Conservation (phyloP, 2,113 vertebrate genomes). For the Heterotilapia buettikoferi region DNA sequence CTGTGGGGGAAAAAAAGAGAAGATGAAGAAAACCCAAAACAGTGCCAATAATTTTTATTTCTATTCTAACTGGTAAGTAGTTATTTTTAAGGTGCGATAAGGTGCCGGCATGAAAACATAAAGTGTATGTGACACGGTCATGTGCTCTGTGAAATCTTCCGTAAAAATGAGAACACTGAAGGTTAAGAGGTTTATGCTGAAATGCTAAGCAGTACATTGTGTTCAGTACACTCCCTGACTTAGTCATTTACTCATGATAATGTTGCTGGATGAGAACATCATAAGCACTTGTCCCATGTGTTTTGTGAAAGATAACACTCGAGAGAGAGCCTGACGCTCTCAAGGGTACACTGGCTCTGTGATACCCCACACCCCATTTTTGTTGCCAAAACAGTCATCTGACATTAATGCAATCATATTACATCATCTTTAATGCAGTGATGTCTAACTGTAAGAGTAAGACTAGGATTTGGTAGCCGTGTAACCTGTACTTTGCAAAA, state of each 20-base stretch:
- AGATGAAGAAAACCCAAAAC: background rate
- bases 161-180: background rate
- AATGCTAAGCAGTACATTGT: background rate
- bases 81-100: background rate
- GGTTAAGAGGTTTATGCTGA: constrained; percentile 5
- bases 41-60: background rate
- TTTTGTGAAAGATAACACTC: constrained; percentile 5
- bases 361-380: background rate
- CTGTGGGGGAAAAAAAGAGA: background rate
- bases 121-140: background rate
- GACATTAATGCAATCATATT: background rate
- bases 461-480: background rate
- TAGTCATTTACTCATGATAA: background rate
- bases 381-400: background rate
- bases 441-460: background rate
- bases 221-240: background rate
- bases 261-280: constrained; percentile 12
- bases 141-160: background rate
- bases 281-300: constrained; percentile 2
- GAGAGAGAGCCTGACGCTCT: background rate
- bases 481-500: background rate
- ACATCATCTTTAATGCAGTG: background rate
- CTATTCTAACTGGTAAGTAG: background rate
- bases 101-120: background rate
- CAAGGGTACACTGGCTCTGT: background rate